These are phyloP conservation scores for Danio aesculapii DNA, from an alignment of 2,797 vertebrate species.

Conservation along the genomic window DNA sequence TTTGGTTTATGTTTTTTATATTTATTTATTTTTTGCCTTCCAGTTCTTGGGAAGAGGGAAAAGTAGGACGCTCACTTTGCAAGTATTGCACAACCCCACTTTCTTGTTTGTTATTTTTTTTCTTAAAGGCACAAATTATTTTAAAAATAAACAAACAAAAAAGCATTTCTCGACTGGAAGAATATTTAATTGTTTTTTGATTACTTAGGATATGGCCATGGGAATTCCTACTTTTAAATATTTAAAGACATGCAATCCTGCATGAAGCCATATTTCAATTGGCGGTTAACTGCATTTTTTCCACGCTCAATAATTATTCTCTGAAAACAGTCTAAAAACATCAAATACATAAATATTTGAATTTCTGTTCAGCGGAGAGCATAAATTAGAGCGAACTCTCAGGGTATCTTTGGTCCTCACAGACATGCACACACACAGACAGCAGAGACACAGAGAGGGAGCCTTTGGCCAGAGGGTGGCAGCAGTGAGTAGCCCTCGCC, in stretches of 20 bases:
- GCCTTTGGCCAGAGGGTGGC: conserved; percentile 82
- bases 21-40: conserved; percentile 70
- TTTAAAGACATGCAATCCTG: conserved; percentile 81
- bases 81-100: conserved; percentile 77
- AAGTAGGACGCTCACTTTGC: conserved; percentile 82
- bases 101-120: conserved; percentile 66
- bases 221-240: conserved; percentile 86
- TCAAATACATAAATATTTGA: conserved; percentile 65
- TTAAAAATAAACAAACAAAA: conserved; percentile 84
- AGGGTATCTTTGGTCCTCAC: conserved; percentile 28
- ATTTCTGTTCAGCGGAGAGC: conserved; percentile 62
- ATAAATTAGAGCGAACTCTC: conserved; percentile 55
- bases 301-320: conserved; percentile 75
- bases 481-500: conserved; percentile 78
- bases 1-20: conserved; percentile 72
- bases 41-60: conserved; percentile 72
- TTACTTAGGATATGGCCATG: conserved; percentile 82
- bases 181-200: conserved; percentile 89
- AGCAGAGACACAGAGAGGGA: conserved; percentile 21
- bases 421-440: conserved; percentile 5
- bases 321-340: conserved; percentile 71
- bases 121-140: conserved; percentile 79
- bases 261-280: conserved; percentile 81
- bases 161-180: conserved; percentile 80
- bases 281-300: conserved; percentile 76